These are phyloP conservation scores for Ormyrus rosae DNA, from an alignment of 2,888 invertebrate genomes.

Conservation along the genomic window DNA sequence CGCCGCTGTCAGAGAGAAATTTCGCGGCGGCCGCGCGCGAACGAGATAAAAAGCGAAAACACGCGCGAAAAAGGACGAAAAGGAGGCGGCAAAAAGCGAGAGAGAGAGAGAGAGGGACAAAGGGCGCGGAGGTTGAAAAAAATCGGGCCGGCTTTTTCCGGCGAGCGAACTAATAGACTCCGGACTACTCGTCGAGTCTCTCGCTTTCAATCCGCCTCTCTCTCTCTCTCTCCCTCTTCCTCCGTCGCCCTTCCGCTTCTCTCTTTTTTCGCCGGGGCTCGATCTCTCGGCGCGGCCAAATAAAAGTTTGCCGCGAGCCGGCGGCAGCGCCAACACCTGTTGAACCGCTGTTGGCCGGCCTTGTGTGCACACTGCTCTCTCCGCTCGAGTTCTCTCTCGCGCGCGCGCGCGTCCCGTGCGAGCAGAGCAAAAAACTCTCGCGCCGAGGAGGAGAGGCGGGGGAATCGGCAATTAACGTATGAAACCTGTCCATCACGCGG, in stretches of 20 bases:
- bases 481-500: constrained; percentile 71
- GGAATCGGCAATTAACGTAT: constrained; percentile 72
- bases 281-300: constrained; percentile 66
- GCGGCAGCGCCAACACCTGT: constrained; percentile 71
- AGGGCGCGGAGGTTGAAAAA: constrained; percentile 58
- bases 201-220: constrained; percentile 55
- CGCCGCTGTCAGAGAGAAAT: constrained; percentile 47
- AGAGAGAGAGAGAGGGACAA: constrained; percentile 58
- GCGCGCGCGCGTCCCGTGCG: background rate
- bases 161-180: constrained; percentile 74
- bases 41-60: constrained; percentile 50
- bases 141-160: constrained; percentile 69
- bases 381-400: too few species aligned
- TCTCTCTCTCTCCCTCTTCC: constrained; percentile 57
- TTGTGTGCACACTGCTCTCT: constrained; percentile 23
- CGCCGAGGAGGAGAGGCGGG: constrained; percentile 17
- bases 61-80: background rate
- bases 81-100: background rate
- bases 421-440: constrained; percentile 4
- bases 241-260: constrained; percentile 56
- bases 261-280: constrained; percentile 55
- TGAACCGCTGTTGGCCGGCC: constrained; percentile 69
- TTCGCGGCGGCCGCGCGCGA: constrained; percentile 38
- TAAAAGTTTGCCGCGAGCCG: constrained; percentile 74
- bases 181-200: constrained; percentile 62